Evolutionary conservation across 1,140 invertebrate genomes (phyloP), one percentile per base, ranked within the genome.

Genomic region (Vanessa tameamea): DNA sequence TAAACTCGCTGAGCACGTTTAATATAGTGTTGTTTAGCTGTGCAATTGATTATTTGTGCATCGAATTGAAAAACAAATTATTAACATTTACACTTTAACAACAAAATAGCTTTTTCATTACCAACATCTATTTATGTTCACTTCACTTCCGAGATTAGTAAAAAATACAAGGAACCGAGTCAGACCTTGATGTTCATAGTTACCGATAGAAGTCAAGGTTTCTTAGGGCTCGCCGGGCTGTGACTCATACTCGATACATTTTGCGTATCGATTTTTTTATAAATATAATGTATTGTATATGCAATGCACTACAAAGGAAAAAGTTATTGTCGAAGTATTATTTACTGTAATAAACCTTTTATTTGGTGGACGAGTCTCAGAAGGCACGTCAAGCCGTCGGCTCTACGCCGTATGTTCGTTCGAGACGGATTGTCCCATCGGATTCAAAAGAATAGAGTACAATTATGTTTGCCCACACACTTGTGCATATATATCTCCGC

Each of bases 141-240:
- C 50, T 50, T 47, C 47, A 61, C 55, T 73, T 73, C 72, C 72
- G 72, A 51, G 37, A 23, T 50, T 8, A 47, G 57, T 53, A 63
- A 73, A 73, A 73, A 73, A 65, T 47, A 59, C 53, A 72, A 66
- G 64, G 64, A 66, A 72, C 64, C 59, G 37, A 47, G 23, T 12
- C 14, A 48, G 48, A 50, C 59, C 47, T 71, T 71, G 66, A 59
- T 50, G 51, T 13, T 43, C 51, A 68, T 15, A 57, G 37, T 20
- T 55, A 47, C 47, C 50, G 55, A 68, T 57, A 55, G 26, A 68
- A 16, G 53, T 57, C 66, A 68, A 68, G 66, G 66, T 57, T 16
- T 13, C 53, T 53, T 59, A 69, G 66, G 66, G 53, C 66, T 47
- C 5, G 50, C 31, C 16, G 53, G 65, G 50, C n/a, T 43, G 50